A percentile compares a stretch with the other conserved stretches of the same genome.
These are phyloP conservation scores for Minunthozetes semirufus DNA, from an alignment of 2,888 invertebrate species.

Conservation along the genomic window DNA sequence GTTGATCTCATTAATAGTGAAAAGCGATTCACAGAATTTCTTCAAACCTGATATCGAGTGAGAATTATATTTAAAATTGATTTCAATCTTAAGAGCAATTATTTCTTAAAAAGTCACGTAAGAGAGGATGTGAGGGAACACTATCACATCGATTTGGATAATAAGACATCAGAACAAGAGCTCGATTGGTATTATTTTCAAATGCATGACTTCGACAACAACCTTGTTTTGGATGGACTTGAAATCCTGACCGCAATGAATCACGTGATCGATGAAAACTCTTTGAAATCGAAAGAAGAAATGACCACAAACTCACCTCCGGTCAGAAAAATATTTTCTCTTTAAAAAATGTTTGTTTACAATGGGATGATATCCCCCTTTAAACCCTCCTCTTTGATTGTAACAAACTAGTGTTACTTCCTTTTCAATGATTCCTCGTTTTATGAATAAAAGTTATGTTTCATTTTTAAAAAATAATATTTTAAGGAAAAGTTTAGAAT, in stretches of 20 bases:
- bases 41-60: background rate
- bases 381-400: no score
- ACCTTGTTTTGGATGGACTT: slow-evolving; percentile 33
- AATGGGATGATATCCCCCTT: no score
- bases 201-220: slow-evolving; percentile 35
- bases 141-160: slow-evolving; percentile 29
- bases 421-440: no score
- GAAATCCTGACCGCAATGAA: slow-evolving; percentile 33
- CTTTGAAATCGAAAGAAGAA: background rate
- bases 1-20: background rate
- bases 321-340: background rate
- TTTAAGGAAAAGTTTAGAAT: no score
- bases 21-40: background rate
- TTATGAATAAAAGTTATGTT: no score
- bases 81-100: no score
- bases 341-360: background rate
- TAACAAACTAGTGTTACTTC: no score
- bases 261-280: slow-evolving; percentile 25
- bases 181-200: slow-evolving; percentile 34
- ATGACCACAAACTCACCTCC: background rate
- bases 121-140: slow-evolving; percentile 33
- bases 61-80: background rate
- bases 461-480: no score
- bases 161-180: slow-evolving; percentile 17
- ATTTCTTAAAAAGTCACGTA: slow-evolving; percentile 18